These are phyloP conservation scores for Desmodus rotundus DNA, from an alignment of 2,113 vertebrate genomes.

Conservation along the genomic window DNA sequence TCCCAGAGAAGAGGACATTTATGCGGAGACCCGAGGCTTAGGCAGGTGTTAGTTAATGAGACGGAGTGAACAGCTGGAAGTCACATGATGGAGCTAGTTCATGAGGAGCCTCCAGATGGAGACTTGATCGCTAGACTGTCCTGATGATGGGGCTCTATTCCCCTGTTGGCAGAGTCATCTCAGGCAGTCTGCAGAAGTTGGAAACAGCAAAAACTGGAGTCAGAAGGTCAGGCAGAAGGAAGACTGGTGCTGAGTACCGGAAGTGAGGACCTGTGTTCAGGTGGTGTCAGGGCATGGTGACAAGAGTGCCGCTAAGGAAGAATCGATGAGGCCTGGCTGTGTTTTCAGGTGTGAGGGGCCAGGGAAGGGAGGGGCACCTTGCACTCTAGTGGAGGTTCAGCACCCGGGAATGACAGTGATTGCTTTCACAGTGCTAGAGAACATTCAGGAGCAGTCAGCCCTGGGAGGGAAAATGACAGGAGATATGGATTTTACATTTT, in stretches of 20 bases:
- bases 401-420: background rate
- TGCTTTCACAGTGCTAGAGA: background rate
- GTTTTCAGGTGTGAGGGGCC: background rate
- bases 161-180: background rate
- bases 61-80: background rate
- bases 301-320: background rate
- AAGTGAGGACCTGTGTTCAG: background rate
- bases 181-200: background rate
- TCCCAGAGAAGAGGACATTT: background rate
- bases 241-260: background rate
- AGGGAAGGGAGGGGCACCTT: background rate
- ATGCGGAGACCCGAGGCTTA: background rate
- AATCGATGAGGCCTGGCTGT: rapidly evolving
- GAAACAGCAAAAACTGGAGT: background rate
- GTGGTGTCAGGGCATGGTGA: rapidly evolving
- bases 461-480: background rate
- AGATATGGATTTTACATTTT: background rate
- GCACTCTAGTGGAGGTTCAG: background rate
- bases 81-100: background rate
- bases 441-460: background rate
- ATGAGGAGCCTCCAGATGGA: background rate
- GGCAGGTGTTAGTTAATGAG: background rate
- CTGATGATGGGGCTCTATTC: background rate
- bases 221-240: background rate
- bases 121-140: background rate